These are phyloP conservation scores for Diplosoma virens DNA, from an alignment of 23 tunicate species.

Conservation along the genomic window DNA sequence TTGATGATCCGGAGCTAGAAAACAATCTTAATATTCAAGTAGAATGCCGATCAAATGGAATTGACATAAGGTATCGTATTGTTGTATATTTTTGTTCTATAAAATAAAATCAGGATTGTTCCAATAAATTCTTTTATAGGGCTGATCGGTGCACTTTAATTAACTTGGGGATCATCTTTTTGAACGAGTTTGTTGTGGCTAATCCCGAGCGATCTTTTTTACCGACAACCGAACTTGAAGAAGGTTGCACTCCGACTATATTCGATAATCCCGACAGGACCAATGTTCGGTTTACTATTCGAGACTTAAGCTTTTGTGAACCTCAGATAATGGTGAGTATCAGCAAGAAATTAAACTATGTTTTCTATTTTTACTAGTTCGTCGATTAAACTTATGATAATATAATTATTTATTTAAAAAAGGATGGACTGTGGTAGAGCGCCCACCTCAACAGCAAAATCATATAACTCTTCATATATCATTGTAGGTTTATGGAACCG, in stretches of 20 bases:
- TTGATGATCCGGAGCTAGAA: neutral
- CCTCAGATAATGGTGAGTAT: slow-evolving; percentile 9
- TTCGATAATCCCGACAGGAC: neutral
- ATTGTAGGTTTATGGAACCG: no score
- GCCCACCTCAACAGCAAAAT: no score
- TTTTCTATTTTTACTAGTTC: neutral
- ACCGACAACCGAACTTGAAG: neutral
- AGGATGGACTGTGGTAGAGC: no score
- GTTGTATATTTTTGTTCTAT: neutral
- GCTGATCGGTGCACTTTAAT: slow-evolving; percentile 40
- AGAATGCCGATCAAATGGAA: neutral
- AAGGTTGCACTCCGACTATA: slow-evolving; percentile 4
- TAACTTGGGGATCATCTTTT: slow-evolving; percentile 15
- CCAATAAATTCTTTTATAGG: neutral
- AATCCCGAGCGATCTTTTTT: neutral
- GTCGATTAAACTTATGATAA: no score
- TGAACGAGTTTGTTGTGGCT: slow-evolving; percentile 39
- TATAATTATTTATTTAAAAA: no score
- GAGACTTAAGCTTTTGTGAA: slow-evolving; percentile 22
- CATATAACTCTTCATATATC: no score
- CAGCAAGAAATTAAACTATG: neutral
- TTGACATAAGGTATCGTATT: neutral
- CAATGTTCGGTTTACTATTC: slow-evolving; percentile 13
- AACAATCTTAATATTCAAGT: neutral
- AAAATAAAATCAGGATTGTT: neutral